A percentile compares a stretch with the other conserved stretches of the same genome.
Evolutionary conservation across 2,113 vertebrate species (phyloP).

Genomic region (Podarcis cretensis): DNA sequence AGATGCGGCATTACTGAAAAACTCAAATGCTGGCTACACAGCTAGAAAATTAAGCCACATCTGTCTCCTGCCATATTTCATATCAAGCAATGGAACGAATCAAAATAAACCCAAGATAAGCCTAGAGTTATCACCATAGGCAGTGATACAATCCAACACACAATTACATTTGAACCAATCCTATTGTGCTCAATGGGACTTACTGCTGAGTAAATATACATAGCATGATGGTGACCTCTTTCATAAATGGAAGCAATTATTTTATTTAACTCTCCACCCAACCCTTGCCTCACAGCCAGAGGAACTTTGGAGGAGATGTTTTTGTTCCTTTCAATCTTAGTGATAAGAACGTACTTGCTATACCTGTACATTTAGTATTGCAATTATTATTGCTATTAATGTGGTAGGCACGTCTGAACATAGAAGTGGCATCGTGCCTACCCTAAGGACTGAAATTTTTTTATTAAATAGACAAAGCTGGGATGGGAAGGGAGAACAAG

Average conservation of each 20-base stretch:
- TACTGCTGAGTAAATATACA: background rate
- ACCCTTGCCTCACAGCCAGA: background rate
- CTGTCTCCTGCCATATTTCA: background rate
- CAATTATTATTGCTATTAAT: background rate
- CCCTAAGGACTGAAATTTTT: background rate
- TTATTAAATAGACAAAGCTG: background rate
- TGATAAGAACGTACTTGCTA: background rate
- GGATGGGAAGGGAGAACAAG: too few relatives aligned
- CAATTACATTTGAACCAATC: background rate
- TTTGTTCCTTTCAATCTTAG: background rate
- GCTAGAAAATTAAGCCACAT: constrained; percentile 21
- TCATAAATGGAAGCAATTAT: background rate
- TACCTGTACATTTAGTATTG: too few relatives aligned
- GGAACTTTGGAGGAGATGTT: background rate
- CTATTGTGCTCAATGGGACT: background rate
- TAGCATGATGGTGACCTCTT: background rate
- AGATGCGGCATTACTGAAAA: background rate
- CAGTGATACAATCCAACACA: background rate
- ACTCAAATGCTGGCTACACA: constrained; percentile 3
- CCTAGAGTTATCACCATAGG: background rate
- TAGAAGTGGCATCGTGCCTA: background rate
- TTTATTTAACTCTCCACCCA: background rate
- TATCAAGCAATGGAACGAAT: constrained; percentile 4
- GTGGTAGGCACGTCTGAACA: background rate
- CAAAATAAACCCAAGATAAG: background rate